A percentile compares a stretch with the other conserved stretches of the same genome.
Evolutionary conservation across 2,888 invertebrate species (phyloP).

Genomic region (Metacarcinus magister): DNA sequence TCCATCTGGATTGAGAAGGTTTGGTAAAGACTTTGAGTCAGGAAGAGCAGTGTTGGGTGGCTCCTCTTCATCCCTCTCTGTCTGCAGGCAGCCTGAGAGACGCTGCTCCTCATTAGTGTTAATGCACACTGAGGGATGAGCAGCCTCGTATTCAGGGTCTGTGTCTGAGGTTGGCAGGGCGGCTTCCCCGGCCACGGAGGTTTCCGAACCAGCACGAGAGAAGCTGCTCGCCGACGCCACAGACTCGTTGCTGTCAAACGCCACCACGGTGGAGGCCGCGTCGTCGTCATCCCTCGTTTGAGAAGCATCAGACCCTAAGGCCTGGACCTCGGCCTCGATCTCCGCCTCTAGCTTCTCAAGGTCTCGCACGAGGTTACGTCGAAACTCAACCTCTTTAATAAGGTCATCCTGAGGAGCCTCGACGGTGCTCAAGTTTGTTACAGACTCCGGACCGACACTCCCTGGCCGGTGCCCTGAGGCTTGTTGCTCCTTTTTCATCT

Average conservation of each 20-base stretch:
- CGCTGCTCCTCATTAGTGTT: not conserved
- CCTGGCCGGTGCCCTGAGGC: not conserved
- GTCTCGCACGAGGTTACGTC: constrained; percentile 68
- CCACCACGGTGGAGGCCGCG: constrained; percentile 59
- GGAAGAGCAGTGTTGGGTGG: constrained; percentile 51
- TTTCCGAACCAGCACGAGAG: constrained; percentile 58
- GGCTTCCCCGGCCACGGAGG: not conserved
- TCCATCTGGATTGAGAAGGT: constrained; percentile 75
- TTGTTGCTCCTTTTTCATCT: constrained; percentile 64
- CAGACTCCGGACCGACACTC: constrained; percentile 50
- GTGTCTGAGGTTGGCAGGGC: constrained; percentile 31
- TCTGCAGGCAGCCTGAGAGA: not conserved
- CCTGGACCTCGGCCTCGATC: constrained; percentile 75
- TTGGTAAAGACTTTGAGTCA: constrained; percentile 80
- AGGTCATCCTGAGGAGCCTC: constrained; percentile 22
- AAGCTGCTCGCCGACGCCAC: constrained; percentile 66
- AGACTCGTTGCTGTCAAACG: constrained; percentile 73
- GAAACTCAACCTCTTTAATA: constrained; percentile 65
- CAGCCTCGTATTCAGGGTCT: not conserved
- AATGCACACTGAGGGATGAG: not conserved
- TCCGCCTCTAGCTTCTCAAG: constrained; percentile 74
- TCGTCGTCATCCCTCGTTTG: constrained; percentile 48
- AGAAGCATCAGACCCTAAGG: constrained; percentile 43
- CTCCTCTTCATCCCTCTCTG: not conserved
- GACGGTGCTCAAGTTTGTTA: not conserved